Evolutionary conservation across 2,797 vertebrate genomes (phyloP).

Genomic region (Morelia viridis): DNA sequence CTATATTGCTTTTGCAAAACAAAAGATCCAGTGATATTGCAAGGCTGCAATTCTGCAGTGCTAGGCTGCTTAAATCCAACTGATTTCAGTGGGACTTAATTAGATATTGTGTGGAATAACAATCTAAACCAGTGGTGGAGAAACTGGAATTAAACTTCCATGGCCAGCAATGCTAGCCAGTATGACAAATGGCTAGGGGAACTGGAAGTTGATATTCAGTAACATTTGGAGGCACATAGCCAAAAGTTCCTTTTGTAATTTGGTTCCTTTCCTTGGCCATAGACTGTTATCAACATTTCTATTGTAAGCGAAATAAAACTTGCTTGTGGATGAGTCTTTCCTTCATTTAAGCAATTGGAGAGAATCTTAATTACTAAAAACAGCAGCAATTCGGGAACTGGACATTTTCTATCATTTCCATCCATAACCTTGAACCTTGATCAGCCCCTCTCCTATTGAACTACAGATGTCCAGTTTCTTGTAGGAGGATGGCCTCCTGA

Average conservation of each 20-base stretch:
- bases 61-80: neutral
- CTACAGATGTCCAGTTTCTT: neutral
- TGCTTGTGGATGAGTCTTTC: neutral
- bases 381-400: neutral
- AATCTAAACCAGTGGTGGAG: conserved; percentile 6
- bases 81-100: conserved; percentile 8
- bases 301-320: neutral
- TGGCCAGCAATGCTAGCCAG: neutral
- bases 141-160: neutral
- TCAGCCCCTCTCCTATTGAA: neutral
- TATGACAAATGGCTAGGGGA: neutral
- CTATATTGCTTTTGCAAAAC: conserved; percentile 31
- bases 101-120: neutral
- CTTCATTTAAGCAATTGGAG: neutral
- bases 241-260: conserved; percentile 1
- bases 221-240: neutral
- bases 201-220: neutral
- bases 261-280: conserved; percentile 12
- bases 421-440: neutral
- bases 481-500: neutral
- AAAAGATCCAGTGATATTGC: conserved; percentile 40
- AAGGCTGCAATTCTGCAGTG: conserved; percentile 24
- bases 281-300: neutral
- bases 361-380: neutral
- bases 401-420: neutral